phyloP scores from a whole-genome alignment of 1,140 invertebrate genomes.

The Lycorma delicatula region DNA sequence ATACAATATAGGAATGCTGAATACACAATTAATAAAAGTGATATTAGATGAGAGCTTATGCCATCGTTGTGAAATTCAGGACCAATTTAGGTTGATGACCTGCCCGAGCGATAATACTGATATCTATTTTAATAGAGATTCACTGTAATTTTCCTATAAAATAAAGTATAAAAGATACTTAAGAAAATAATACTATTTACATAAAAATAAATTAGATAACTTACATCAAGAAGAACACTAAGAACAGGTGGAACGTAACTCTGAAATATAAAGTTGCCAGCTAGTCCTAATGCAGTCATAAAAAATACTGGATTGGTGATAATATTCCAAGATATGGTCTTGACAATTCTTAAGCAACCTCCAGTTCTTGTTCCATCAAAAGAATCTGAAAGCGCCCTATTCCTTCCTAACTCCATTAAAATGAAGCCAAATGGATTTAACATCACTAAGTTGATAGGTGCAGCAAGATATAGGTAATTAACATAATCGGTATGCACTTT shows the following conservation, averaged over 20 bases:
- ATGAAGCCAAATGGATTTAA: conserved; percentile 89
- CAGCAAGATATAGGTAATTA: conserved; percentile 85
- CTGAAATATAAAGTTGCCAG: conserved; percentile 74
- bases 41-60: no score
- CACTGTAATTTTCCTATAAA: no score
- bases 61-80: no score
- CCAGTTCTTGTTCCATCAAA: not conserved
- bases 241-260: conserved; percentile 67
- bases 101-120: no score
- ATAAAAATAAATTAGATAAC: conserved; percentile 24
- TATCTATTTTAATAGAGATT: no score
- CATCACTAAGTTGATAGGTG: conserved; percentile 86
- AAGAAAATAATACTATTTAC: no score
- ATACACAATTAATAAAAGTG: no score
- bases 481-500: conserved; percentile 81
- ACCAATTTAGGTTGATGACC: no score
- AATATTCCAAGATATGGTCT: conserved; percentile 39
- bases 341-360: conserved; percentile 9
- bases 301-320: conserved; percentile 82
- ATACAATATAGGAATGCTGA: no score
- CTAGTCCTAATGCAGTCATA: conserved; percentile 86
- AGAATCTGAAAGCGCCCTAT: conserved; percentile 26
- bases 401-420: conserved; percentile 79
- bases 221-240: conserved; percentile 62
- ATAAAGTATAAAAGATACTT: no score